A percentile compares a stretch with the other conserved stretches of the same genome.
These are phyloP conservation scores for Daboia siamensis DNA, from an alignment of 2,113 vertebrate genomes.

Conservation along the genomic window DNA sequence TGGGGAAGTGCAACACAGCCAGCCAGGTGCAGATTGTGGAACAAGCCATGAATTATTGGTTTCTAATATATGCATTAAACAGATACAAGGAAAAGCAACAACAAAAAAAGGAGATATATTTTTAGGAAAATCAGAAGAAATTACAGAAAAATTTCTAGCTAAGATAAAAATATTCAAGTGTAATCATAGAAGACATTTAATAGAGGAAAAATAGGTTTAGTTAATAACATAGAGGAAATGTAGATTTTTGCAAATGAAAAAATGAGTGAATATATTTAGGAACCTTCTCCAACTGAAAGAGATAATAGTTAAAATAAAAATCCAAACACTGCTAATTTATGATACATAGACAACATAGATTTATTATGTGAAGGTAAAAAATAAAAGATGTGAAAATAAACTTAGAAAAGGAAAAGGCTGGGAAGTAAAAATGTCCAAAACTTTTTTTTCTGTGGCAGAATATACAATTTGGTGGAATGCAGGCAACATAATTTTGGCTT, in stretches of 20 bases:
- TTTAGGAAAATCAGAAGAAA: background rate
- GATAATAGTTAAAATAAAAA: background rate
- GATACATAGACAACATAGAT: background rate
- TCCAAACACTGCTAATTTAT: background rate
- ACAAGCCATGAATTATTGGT: background rate
- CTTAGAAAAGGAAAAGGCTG: background rate
- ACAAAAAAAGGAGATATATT: background rate
- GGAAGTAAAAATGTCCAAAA: background rate
- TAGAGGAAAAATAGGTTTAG: background rate
- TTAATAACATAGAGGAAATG: background rate
- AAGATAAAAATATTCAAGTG: background rate
- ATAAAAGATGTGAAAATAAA: background rate
- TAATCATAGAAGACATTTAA: background rate
- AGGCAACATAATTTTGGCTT: background rate
- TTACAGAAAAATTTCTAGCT: background rate
- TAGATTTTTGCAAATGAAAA: background rate
- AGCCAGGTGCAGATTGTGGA: background rate
- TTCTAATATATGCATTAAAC: background rate
- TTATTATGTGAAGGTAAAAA: background rate
- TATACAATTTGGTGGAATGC: background rate
- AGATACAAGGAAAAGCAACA: background rate
- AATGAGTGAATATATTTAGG: background rate
- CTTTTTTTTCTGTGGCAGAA: background rate
- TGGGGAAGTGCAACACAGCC: background rate
- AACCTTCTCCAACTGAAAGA: background rate